Percentiles rank a stretch among this genome's conserved stretches.
phyloP scores from a whole-genome alignment of 2,797 vertebrate genomes.

The Oreochromis mossambicus region DNA sequence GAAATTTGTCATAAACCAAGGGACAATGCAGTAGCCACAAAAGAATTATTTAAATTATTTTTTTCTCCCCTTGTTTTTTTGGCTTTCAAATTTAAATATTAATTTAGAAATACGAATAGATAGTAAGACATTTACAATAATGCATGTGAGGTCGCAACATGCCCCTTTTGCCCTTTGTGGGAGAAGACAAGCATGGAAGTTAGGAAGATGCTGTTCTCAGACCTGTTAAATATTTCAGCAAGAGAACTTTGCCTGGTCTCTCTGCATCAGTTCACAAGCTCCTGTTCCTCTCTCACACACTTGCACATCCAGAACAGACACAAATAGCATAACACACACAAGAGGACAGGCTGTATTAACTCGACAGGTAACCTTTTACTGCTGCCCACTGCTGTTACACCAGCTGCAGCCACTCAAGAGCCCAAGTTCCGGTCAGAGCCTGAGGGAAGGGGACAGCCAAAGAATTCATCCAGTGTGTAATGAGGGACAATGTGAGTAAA shows the following conservation, averaged over 20 bases:
- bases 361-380: slow-evolving; percentile 67
- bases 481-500: neutral
- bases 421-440: slow-evolving; percentile 1
- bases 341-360: slow-evolving; percentile 41
- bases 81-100: neutral
- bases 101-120: neutral
- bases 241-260: slow-evolving; percentile 55
- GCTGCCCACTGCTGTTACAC: slow-evolving; percentile 32
- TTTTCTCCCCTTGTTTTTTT: neutral
- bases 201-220: slow-evolving; percentile 39
- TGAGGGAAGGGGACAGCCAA: slow-evolving; percentile 1
- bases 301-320: slow-evolving; percentile 15
- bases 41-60: neutral
- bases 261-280: slow-evolving; percentile 60
- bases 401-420: neutral
- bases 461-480: neutral
- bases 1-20: neutral
- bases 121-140: slow-evolving; percentile 35
- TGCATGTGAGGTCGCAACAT: slow-evolving; percentile 17
- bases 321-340: slow-evolving; percentile 32
- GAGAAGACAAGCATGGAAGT: slow-evolving; percentile 41
- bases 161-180: slow-evolving; percentile 34
- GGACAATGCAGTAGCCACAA: neutral
- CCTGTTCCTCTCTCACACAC: slow-evolving; percentile 19
- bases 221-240: slow-evolving; percentile 71